A percentile compares a stretch with the other conserved stretches of the same genome.
Evolutionary conservation across 2,888 invertebrate species (phyloP).

Genomic region (Brenthis daphne): DNA sequence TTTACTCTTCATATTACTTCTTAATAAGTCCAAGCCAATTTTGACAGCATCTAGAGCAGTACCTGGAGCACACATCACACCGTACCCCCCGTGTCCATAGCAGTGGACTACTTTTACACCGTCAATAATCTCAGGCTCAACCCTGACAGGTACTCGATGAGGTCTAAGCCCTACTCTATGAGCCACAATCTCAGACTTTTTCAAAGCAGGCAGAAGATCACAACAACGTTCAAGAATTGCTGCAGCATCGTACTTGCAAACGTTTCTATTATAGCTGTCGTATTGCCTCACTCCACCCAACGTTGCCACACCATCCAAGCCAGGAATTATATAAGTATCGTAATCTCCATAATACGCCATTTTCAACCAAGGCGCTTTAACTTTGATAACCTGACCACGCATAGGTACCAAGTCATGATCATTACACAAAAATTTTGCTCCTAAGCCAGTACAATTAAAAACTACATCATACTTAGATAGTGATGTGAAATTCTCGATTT

Average conservation of each 20-base stretch:
- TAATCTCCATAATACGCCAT: constrained; percentile 93
- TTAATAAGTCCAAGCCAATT: constrained; percentile 83
- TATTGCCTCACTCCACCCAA: constrained; percentile 93
- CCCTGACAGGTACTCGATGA: constrained; percentile 87
- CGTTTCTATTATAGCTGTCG: constrained; percentile 86
- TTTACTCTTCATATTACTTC: constrained; percentile 57
- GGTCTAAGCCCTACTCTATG: constrained; percentile 92
- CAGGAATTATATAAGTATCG: constrained; percentile 93
- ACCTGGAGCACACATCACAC: constrained; percentile 94
- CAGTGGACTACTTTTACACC: constrained; percentile 90
- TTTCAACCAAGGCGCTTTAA: constrained; percentile 94
- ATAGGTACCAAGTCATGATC: constrained; percentile 90
- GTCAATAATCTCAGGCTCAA: constrained; percentile 84
- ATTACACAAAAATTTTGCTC: constrained; percentile 88
- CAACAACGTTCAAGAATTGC: constrained; percentile 91
- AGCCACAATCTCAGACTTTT: constrained; percentile 80
- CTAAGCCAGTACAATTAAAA: constrained; percentile 93
- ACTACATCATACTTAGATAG: constrained; percentile 86
- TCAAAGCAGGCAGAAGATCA: constrained; percentile 87
- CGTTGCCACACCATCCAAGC: constrained; percentile 86
- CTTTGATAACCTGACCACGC: constrained; percentile 92
- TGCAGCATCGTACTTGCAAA: constrained; percentile 87
- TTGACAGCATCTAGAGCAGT: constrained; percentile 89
- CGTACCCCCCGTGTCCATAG: constrained; percentile 97
- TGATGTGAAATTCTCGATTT: constrained; percentile 83